Percentiles rank a stretch among this genome's conserved stretches.
These are phyloP conservation scores for Taenioides sp. DNA, from an alignment of 2,797 vertebrate species.

Conservation along the genomic window DNA sequence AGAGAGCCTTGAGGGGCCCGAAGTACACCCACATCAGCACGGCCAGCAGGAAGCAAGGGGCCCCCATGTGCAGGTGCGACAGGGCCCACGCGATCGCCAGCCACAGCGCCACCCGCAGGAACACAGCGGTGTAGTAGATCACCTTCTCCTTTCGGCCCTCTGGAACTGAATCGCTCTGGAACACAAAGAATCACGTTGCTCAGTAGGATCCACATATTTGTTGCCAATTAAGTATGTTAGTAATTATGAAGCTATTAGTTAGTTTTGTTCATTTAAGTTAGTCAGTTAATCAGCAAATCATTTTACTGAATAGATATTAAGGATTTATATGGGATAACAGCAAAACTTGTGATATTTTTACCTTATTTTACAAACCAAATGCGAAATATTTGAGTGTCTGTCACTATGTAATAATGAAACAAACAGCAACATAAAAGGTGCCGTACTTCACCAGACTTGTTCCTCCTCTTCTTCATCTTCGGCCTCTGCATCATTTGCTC, in stretches of 20 bases:
- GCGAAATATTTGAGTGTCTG: background rate
- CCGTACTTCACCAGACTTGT: background rate
- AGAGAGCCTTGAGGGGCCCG: conserved; percentile 5
- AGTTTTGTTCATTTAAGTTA: no score
- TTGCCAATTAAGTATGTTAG: no score
- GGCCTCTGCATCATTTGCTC: background rate
- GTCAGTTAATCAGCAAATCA: no score
- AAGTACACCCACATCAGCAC: conserved; percentile 32
- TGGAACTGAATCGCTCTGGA: background rate
- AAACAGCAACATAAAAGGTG: background rate
- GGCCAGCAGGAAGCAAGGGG: conserved; percentile 47
- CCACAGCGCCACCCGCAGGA: conserved; percentile 42
- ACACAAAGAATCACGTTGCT: background rate
- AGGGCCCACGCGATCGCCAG: conserved; percentile 43
- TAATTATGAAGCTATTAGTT: no score
- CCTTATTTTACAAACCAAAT: no score
- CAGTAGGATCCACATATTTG: no score
- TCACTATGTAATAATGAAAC: background rate
- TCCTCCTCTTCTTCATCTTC: background rate
- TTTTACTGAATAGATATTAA: no score
- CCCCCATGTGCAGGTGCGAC: conserved; percentile 36
- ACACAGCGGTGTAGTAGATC: conserved; percentile 17
- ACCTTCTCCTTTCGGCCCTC: background rate
- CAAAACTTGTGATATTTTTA: no score
- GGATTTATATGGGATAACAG: no score